A percentile compares a stretch with the other conserved stretches of the same genome.
These are phyloP conservation scores for Schizothorax lantsangensis DNA, from an alignment of 2,797 vertebrate species.

Conservation along the genomic window DNA sequence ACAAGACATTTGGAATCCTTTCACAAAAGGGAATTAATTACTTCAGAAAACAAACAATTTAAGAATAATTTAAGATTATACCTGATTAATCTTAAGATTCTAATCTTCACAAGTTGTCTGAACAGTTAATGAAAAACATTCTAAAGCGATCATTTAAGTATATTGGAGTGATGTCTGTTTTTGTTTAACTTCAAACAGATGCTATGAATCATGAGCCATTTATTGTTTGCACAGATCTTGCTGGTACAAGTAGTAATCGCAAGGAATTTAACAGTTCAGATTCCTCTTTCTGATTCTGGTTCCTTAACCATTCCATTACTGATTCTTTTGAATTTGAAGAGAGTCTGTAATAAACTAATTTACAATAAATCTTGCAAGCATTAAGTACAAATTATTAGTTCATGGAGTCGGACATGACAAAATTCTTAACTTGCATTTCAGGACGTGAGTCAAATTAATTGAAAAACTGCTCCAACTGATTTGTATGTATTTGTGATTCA, in stretches of 20 bases:
- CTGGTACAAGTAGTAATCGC: background rate
- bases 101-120: background rate
- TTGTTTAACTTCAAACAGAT: slow-evolving; percentile 20
- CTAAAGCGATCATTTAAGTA: background rate
- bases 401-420: background rate
- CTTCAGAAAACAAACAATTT: background rate
- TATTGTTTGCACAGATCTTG: background rate
- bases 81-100: background rate
- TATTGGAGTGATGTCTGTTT: background rate
- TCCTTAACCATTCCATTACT: background rate
- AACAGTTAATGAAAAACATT: background rate
- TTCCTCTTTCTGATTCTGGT: background rate
- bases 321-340: background rate
- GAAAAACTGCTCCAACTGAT: background rate
- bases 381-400: background rate
- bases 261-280: background rate
- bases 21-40: background rate
- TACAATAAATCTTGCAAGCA: background rate
- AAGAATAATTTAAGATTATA: background rate
- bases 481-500: background rate
- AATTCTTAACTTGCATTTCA: background rate
- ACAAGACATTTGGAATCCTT: background rate
- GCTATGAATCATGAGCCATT: background rate
- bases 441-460: background rate
- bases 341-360: background rate